Base-by-base conservation (phyloP, 2,797 vertebrate genomes). In the Valencia hispanica region DNA sequence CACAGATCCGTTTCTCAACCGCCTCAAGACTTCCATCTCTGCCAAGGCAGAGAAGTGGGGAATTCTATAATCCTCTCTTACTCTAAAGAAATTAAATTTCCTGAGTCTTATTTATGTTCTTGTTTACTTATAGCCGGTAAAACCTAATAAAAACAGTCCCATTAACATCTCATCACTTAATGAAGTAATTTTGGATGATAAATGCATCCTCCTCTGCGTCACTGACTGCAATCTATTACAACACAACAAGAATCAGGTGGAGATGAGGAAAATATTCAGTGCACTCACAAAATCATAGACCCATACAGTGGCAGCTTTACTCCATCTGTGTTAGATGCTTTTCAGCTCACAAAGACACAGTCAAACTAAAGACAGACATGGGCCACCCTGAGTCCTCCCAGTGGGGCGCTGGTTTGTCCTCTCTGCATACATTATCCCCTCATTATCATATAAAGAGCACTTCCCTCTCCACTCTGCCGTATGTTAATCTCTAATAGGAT, bases 391-490 rank as follows among this genome's bases (percentile, higher is more conserved):
- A 83, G 71, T 86, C 81, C 79, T 88, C 85, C 84, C 90, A 75
- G 53, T 1, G 69, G 86, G 74, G 74, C 84, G 79, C 25, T 66
- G 88, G 82, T 87, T 77, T 84, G 82, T 89, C 87, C 86, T 79
- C 25, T 20, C 88, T 79, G 92, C 91, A 90, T 87, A 89, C 82
- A 91, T 91, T 85, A 93, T 69, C 77, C 81, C 51, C 73, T 88
- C 61, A 94, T 94, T 94, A 93, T 88, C 94, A 94, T 94, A 93
- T 94, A 94, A 93, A 94, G 89, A 93, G 92, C 90, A 91, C 92
- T 92, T 93, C 88, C 91, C 91, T 79, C 87, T 86, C 88, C 89
- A 93, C 90, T 93, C 91, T 87, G 84, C 88, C 88, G 32, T 91
- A 93, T 89, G 91, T 88, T 93, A 91, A 93, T 93, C 89, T 90